Conservation (phyloP, 1,140 invertebrate genomes). For the Campoletis sonorensis region DNA sequence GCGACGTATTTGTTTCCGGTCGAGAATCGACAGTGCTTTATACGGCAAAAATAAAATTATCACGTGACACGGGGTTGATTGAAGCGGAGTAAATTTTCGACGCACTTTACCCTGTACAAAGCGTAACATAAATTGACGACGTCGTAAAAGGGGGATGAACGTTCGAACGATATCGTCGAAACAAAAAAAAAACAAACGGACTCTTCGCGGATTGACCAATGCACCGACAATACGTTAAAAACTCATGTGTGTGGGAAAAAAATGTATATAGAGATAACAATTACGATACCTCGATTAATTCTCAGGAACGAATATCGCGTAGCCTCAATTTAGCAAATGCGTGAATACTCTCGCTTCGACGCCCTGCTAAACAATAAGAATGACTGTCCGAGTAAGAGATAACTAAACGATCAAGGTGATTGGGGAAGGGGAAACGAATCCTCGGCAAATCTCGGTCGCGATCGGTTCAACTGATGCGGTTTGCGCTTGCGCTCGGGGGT, state of each 20-base stretch:
- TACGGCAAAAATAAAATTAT: background rate
- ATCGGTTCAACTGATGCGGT: background rate
- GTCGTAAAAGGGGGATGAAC: background rate
- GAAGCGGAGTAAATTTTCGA: background rate
- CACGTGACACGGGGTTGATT: background rate
- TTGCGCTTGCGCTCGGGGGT: background rate
- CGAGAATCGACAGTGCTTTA: no score
- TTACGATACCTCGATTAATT: slow-evolving; percentile 27
- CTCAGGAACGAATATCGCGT: slow-evolving; percentile 41
- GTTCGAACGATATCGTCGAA: background rate
- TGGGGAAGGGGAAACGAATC: slow-evolving; percentile 22
- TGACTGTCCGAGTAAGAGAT: slow-evolving; percentile 12
- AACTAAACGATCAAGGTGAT: background rate
- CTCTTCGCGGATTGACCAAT: background rate
- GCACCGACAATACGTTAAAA: background rate
- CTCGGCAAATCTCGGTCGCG: background rate
- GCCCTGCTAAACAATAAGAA: slow-evolving; percentile 72
- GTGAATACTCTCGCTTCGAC: slow-evolving; percentile 77
- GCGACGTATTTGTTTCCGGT: no score
- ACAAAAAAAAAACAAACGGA: background rate
- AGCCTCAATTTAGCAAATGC: slow-evolving; percentile 58
- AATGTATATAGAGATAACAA: background rate
- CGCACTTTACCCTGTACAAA: background rate
- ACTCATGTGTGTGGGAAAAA: background rate
- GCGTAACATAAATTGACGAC: background rate